Base-by-base conservation (phyloP, 2,113 vertebrate species). In the Grus americana region DNA sequence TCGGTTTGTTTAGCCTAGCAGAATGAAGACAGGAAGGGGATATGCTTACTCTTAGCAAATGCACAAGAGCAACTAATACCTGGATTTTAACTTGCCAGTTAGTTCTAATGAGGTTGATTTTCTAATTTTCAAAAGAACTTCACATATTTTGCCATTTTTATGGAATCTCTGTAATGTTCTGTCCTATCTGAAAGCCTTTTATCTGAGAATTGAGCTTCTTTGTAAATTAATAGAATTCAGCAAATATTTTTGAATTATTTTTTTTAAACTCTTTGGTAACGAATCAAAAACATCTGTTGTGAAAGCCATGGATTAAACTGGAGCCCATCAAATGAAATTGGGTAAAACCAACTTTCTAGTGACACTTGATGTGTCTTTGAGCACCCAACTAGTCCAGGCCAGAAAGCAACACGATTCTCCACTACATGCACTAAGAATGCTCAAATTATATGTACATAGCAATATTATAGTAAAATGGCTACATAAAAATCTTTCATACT, bases 401-500 rank as follows among this genome's bases (percentile, higher is more conserved):
- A 67, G 40, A 72, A 91, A 79, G 54, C 58, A 79, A 61, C 54
- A 50, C 0, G 1, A 58, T 61, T 93, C 72, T 78, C 36, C 13
- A 93, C 59, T 66, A 18, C 46, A 12, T 9, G 52, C 40, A 27
- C 26, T 72, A 59, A 86, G 54, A 95, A 94, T 70, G 72, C 36
- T 88, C 88, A 50, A 84, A 88, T 92, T 90, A 58, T 93, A 61
- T 52, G 63, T 89, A 54, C 68, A 32, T 21, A 83, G 47, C 2
- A 5, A 68, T 71, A 75, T 93, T 93, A 88, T 63, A 82, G 63
- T 94, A 86, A 96, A 92, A 95, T 95, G 47, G 27, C 63, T 61
- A 79, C 52, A 86, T 78, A 96, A 97, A 44, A 91, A 94, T 71
- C 74, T 79, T 95, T 91, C 91, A 80, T 91, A 96, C 92, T 92